phyloP scores from a whole-genome alignment of 2,113 vertebrate species.

The Arizona elegans region DNA sequence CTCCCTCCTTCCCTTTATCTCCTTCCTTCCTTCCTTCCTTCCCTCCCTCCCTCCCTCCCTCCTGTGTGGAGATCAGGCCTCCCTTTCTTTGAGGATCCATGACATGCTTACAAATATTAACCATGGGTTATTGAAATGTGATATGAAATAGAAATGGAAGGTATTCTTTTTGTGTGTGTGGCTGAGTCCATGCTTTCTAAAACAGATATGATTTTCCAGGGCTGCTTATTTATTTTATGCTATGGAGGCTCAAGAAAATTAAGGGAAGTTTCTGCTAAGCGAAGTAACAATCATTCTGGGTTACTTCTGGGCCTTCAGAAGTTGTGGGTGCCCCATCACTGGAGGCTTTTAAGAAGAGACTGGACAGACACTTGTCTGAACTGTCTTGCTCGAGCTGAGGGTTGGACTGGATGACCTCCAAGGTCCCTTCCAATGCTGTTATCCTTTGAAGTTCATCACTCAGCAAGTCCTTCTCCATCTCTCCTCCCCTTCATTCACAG shows the following conservation, averaged over 20 bases:
- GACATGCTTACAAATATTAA: background rate
- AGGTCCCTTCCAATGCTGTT: background rate
- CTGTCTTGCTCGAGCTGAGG: background rate
- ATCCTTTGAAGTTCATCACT: background rate
- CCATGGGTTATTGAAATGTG: background rate
- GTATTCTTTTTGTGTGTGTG: background rate
- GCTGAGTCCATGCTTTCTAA: background rate
- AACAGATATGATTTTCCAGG: background rate
- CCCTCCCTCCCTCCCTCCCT: background rate
- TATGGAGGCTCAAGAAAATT: background rate
- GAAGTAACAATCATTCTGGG: background rate
- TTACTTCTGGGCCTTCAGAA: background rate
- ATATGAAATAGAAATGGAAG: background rate
- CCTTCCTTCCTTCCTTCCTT: background rate
- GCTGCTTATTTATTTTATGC: background rate
- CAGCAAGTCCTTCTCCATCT: background rate
- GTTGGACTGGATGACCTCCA: background rate
- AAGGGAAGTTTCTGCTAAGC: background rate
- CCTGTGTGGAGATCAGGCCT: background rate
- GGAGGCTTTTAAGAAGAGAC: background rate
- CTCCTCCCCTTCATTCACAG: background rate
- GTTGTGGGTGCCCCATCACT: background rate
- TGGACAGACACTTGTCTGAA: background rate
- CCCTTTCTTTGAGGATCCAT: background rate
- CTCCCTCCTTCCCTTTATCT: background rate